Evolutionary conservation across 2,888 invertebrate genomes (phyloP), one percentile per base, ranked within the genome.

Genomic region (Tridacna gigas): DNA sequence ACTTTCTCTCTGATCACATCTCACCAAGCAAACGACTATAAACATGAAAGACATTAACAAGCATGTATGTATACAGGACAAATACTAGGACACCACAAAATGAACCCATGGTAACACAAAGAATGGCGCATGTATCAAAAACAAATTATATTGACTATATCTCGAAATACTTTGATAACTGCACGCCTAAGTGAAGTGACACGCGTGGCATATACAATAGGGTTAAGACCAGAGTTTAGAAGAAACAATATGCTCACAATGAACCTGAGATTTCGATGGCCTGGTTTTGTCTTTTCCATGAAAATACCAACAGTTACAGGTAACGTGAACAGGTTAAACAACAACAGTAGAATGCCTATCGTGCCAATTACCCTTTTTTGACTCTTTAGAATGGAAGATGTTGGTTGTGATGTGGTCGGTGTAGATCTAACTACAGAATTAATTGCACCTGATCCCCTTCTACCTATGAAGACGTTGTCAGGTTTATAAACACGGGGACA

Each of bases 201-300:
- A 7, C 69, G 45, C 11, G n/a, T 15, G n/a, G 69, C 47, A 47
- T 69, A 69, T 12, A 69, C 47, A 47, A 69, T 45, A n/a, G 69
- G 20, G 69, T 69, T 69, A 0, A 69, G 18, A 9, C 45, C 69
- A n/a, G 69, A 69, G 47, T 69, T 69, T 22, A 69, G 20, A 9
- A 69, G 13, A n/a, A 69, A 69, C 22, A 69, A n/a, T 3, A 20
- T n/a, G 7, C 18, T n/a, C 45, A 28, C 18, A 47, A 69, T 18
- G 22, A 13, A 26, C 28, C 37, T 69, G 9, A 28, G 5, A 20
- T 45, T 15, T n/a, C 18, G 69, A n/a, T 18, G 3, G 9, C 12
- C 12, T 7, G 69, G 18, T 22, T 47, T 26, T n/a, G 45, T 4
- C 22, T 15, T 15, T 7, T 47, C 69, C 20, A 47, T 37, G 22